Base-by-base conservation (phyloP, 2,797 vertebrate species). In the Melanotaenia pygmaea region DNA sequence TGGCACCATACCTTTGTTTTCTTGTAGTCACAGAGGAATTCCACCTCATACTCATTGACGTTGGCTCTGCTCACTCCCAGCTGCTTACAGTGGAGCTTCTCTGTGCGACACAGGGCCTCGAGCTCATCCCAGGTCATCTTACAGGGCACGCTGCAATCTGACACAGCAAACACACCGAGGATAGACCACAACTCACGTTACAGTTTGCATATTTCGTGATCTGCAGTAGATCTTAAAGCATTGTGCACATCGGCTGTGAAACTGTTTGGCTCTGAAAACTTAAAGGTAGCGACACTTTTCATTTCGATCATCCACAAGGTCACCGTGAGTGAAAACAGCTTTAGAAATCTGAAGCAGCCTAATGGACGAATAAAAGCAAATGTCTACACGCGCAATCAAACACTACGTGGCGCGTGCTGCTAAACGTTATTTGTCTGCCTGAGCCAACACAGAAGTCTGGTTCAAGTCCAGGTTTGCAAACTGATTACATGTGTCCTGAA, bases 21-120 rank as follows among this genome's bases (percentile, higher is more conserved):
- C 86, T 93, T 96, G 89, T 96, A 97, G 92, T 98, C 94, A 32
- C 95, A 97, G 51, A 98, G 90, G 82, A 95, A 97, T 37, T 98
- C 96, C 74, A 98, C 97, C 86, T 96, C 96, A 67, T 95, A 97
- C 24, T 96, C 93, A 35, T 92, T 87, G 30, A 95, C 85, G 57
- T 96, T 96, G 80, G 93, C 85, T 72, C 88, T 94, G 72, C 82
- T 96, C 77, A 97, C 91, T 0, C 93, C 93, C 0, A 98, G 92
- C 18, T 91, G 62, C 50, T 91, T 77, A 75, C 96, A 97, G 64
- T 91, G 85, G 14, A 97, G 66, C 51, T 81, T 92, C 82, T 95
- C 86, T 51, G 78, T 71, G 16, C 95, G 94, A 71, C 96, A 97
- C 22, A 94, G 22, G 40, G 92, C 89, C 61, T 95, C 94, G 53